Conservation (phyloP, 1,140 invertebrate species). For the Andrena cerasifolii region DNA sequence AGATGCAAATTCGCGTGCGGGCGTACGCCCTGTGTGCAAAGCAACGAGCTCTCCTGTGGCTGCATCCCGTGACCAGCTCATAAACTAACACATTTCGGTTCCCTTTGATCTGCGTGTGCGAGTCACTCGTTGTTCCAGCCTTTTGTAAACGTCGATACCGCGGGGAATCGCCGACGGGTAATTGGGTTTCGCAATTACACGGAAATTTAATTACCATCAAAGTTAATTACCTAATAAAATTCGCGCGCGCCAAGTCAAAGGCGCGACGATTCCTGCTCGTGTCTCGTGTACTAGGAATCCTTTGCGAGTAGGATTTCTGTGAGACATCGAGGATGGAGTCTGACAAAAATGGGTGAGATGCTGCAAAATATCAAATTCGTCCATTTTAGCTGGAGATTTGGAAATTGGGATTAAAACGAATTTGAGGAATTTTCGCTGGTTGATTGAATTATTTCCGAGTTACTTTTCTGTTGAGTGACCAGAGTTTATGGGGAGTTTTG, state of each 20-base stretch:
- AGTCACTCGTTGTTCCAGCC: constrained; percentile 24
- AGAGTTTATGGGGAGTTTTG: too few relatives aligned
- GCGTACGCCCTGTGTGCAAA: constrained; percentile 18
- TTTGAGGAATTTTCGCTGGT: too few relatives aligned
- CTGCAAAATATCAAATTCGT: too few relatives aligned
- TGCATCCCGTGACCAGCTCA: constrained; percentile 12
- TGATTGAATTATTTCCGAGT: too few relatives aligned
- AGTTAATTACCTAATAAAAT: constrained; percentile 29
- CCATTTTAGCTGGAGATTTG: too few relatives aligned
- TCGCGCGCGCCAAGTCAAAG: neutral
- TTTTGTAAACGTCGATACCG: constrained; percentile 39
- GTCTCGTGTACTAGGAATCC: too few relatives aligned
- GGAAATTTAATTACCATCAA: constrained; percentile 26
- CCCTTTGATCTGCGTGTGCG: constrained; percentile 35
- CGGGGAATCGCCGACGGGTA: constrained; percentile 1
- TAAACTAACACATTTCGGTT: constrained; percentile 48
- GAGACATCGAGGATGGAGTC: too few relatives aligned
- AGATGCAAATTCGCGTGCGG: constrained; percentile 60
- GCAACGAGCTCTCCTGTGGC: constrained; percentile 17
- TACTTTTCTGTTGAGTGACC: too few relatives aligned
- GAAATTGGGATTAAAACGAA: too few relatives aligned
- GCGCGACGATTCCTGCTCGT: neutral
- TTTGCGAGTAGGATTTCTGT: too few relatives aligned
- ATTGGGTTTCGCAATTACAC: constrained; percentile 39
- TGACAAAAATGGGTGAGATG: too few relatives aligned